Evolutionary conservation across 2,888 invertebrate species (phyloP).

Genomic region (Euzetes globulus): DNA sequence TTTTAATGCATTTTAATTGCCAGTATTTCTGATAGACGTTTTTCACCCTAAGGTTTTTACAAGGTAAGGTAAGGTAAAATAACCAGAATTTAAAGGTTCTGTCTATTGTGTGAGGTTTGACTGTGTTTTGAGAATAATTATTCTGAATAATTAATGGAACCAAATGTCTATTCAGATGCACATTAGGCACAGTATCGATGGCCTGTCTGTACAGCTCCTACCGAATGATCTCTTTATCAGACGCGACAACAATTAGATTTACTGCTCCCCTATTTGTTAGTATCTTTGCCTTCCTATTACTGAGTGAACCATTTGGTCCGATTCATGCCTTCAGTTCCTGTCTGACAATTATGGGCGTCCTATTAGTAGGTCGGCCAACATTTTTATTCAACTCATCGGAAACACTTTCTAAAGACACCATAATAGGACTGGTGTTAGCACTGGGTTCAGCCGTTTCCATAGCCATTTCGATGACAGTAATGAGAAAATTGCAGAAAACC

Average conservation of each 20-base stretch:
- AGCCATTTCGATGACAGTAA: slow-evolving; percentile 33
- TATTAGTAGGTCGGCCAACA: slow-evolving; percentile 34
- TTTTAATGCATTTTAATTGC: no score
- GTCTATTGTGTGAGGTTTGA: no score
- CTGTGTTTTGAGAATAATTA: no score
- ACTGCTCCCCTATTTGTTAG: slow-evolving; percentile 37
- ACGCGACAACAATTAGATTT: slow-evolving; percentile 36
- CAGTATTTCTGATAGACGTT: no score
- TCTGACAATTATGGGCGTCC: slow-evolving; percentile 32
- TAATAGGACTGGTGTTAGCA: slow-evolving; percentile 27
- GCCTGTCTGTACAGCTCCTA: slow-evolving; percentile 33
- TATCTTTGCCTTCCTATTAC: slow-evolving; percentile 35
- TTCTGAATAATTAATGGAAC: no score
- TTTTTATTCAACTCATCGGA: slow-evolving; percentile 33
- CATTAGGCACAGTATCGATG: slow-evolving; percentile 32
- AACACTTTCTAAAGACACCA: background rate
- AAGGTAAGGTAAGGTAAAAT: no score
- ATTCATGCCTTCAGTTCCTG: slow-evolving; percentile 16
- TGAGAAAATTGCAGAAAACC: slow-evolving; percentile 32
- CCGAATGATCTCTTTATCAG: slow-evolving; percentile 32
- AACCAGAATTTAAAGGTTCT: no score
- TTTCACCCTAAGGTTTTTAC: no score
- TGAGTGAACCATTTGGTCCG: slow-evolving; percentile 36
- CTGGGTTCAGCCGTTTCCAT: slow-evolving; percentile 22
- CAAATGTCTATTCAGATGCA: slow-evolving; percentile 28